A percentile compares a stretch with the other conserved stretches of the same genome.
These are phyloP conservation scores for Paratrypauchen microcephalus DNA, from an alignment of 2,797 vertebrate genomes.

Conservation along the genomic window DNA sequence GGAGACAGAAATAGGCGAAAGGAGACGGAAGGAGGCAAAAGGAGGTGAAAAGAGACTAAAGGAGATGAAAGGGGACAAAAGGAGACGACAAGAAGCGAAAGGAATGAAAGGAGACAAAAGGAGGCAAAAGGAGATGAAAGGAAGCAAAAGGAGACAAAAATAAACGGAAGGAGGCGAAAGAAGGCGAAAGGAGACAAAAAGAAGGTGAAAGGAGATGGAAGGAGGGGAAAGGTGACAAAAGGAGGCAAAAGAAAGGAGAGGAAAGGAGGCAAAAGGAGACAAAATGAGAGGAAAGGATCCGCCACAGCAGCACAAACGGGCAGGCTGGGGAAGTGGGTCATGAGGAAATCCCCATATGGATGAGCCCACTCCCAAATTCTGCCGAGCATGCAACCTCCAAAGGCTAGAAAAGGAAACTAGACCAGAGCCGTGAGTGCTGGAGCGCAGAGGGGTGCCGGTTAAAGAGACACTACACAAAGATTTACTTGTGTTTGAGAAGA, in stretches of 20 bases:
- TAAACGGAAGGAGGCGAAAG: too few species aligned
- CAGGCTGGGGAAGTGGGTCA: conserved; percentile 64
- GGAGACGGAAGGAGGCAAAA: background rate
- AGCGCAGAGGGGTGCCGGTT: conserved; percentile 6
- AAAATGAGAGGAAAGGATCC: conserved; percentile 20
- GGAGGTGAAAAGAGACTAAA: background rate
- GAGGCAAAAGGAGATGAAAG: conserved; percentile 15
- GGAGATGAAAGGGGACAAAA: background rate
- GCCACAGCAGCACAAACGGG: conserved; percentile 27
- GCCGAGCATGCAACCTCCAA: conserved; percentile 27
- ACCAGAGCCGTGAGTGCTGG: conserved; percentile 32
- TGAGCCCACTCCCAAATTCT: conserved; percentile 28
- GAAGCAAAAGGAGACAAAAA: background rate
- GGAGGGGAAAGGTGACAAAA: too few species aligned
- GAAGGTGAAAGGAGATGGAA: too few species aligned
- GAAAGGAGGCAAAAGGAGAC: too few species aligned
- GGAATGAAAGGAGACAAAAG: too few species aligned
- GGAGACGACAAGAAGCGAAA: conserved; percentile 10
- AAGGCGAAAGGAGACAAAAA: too few species aligned
- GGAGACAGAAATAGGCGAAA: conserved; percentile 14
- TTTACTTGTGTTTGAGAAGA: background rate
- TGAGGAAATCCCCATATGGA: conserved; percentile 73
- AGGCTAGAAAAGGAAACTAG: conserved; percentile 38
- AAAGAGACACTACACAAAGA: background rate
- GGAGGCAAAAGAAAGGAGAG: background rate